Evolutionary conservation across 1,140 invertebrate species (phyloP).

Genomic region (Calephelis nemesis): DNA sequence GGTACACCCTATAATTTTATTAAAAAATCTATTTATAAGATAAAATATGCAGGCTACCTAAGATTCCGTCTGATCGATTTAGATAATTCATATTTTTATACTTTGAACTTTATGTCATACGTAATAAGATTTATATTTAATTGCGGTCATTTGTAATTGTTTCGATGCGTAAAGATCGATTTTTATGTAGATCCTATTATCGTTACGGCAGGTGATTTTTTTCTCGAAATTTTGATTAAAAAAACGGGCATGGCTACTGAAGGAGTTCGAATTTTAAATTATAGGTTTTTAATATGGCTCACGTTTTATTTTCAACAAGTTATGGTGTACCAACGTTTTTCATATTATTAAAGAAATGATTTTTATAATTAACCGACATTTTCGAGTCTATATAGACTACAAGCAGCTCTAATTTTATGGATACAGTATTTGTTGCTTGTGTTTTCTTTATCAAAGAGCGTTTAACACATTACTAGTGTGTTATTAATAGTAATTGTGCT

Average conservation of each 20-base stretch:
- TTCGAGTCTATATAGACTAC: too few relatives aligned
- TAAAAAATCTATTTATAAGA: slow-evolving; percentile 18
- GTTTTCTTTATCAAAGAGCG: too few relatives aligned
- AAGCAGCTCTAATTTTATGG: too few relatives aligned
- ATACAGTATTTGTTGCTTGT: too few relatives aligned
- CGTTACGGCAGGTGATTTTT: slow-evolving; percentile 18
- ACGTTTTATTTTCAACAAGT: slow-evolving; percentile 9
- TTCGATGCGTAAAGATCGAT: slow-evolving; percentile 15
- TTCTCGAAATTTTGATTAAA: slow-evolving; percentile 32
- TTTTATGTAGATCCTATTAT: slow-evolving; percentile 18
- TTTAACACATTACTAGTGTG: too few relatives aligned
- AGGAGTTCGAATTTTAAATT: slow-evolving; percentile 69
- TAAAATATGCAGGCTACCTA: slow-evolving; percentile 18
- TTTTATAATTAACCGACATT: too few relatives aligned
- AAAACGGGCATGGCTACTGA: slow-evolving; percentile 61
- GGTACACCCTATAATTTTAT: slow-evolving; percentile 2
- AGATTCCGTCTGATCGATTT: slow-evolving; percentile 18
- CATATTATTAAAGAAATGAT: too few relatives aligned
- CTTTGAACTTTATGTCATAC: not conserved
- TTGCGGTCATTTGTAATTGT: slow-evolving; percentile 1
- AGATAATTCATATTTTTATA: slow-evolving; percentile 10
- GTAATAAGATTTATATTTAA: slow-evolving; percentile 6
- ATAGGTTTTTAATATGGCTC: slow-evolving; percentile 64
- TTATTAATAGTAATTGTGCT: too few relatives aligned
- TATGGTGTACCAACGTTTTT: not conserved